Evolutionary conservation across 2,888 invertebrate species (phyloP).

Genomic region (Anoncus sp.): DNA sequence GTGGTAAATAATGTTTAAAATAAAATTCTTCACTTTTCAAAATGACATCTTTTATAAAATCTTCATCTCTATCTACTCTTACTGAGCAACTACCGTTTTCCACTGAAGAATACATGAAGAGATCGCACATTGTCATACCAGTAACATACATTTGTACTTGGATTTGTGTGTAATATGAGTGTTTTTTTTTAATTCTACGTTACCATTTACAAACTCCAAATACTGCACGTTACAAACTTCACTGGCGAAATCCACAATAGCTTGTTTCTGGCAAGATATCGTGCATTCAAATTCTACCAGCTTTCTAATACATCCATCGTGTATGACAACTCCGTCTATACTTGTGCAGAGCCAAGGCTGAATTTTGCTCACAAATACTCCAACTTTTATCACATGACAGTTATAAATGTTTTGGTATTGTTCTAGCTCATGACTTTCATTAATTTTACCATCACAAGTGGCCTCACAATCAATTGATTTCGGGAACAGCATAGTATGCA

Average conservation of each 20-base stretch:
- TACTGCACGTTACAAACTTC: slow-evolving; percentile 49
- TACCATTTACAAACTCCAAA: slow-evolving; percentile 12
- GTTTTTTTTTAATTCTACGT: slow-evolving; percentile 5
- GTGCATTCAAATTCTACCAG: slow-evolving; percentile 59
- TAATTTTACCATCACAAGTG: slow-evolving; percentile 34
- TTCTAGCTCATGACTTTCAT: slow-evolving; percentile 32
- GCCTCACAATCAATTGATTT: slow-evolving; percentile 39
- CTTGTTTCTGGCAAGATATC: slow-evolving; percentile 39
- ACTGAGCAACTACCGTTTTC: slow-evolving; percentile 40
- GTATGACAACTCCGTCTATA: slow-evolving; percentile 55
- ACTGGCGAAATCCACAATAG: slow-evolving; percentile 39
- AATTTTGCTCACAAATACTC: slow-evolving; percentile 43
- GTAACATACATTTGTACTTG: slow-evolving; percentile 59
- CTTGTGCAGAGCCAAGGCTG: slow-evolving; percentile 52
- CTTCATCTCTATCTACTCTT: slow-evolving; percentile 39
- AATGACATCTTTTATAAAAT: slow-evolving; percentile 36
- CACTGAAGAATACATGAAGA: slow-evolving; percentile 58
- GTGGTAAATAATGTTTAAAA: slow-evolving; percentile 19
- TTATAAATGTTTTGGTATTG: slow-evolving; percentile 40
- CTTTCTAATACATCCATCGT: slow-evolving; percentile 41
- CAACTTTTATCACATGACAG: slow-evolving; percentile 42
- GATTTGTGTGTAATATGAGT: slow-evolving; percentile 53
- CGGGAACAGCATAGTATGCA: slow-evolving; percentile 45
- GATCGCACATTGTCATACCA: slow-evolving; percentile 52
- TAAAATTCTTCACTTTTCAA: slow-evolving; percentile 49